These are phyloP conservation scores for Eupelmus urozonus DNA, from an alignment of 2,888 invertebrate species.

Conservation along the genomic window DNA sequence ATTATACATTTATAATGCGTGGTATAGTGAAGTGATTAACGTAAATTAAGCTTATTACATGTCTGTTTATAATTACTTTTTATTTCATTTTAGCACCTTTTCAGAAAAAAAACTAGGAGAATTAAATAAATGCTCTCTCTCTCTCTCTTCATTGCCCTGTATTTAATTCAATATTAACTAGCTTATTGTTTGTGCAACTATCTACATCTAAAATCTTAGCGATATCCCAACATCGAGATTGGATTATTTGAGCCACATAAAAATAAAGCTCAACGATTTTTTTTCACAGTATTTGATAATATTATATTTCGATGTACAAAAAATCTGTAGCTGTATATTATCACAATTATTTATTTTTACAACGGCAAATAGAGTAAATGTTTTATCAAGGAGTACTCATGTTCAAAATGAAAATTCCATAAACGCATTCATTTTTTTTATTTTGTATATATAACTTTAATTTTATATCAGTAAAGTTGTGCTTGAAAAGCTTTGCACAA, in stretches of 20 bases:
- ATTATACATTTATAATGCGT: conserved; percentile 24
- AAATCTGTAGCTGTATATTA: conserved; percentile 57
- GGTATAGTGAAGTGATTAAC: conserved; percentile 48
- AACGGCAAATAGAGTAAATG: conserved; percentile 43
- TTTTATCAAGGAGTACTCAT: conserved; percentile 38
- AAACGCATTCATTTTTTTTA: background rate
- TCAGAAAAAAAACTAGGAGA: background rate
- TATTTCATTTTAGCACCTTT: conserved; percentile 15
- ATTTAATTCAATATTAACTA: conserved; percentile 13
- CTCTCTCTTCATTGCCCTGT: background rate
- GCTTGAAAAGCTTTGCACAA: conserved; percentile 43
- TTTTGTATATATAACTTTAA: conserved; percentile 22
- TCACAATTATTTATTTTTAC: conserved; percentile 53
- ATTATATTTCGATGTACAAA: conserved; percentile 45
- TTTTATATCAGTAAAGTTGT: conserved; percentile 35
- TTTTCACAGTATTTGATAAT: conserved; percentile 34
- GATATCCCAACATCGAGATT: conserved; percentile 46
- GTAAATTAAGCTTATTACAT: conserved; percentile 16
- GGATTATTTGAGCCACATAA: conserved; percentile 44
- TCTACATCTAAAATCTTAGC: conserved; percentile 20
- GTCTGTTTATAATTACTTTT: background rate
- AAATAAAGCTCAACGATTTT: conserved; percentile 49
- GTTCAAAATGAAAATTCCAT: conserved; percentile 40
- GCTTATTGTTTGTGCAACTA: conserved; percentile 4
- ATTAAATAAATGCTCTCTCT: background rate